These are phyloP conservation scores for Myotis daubentonii DNA, from an alignment of 2,797 vertebrate genomes.

Conservation along the genomic window DNA sequence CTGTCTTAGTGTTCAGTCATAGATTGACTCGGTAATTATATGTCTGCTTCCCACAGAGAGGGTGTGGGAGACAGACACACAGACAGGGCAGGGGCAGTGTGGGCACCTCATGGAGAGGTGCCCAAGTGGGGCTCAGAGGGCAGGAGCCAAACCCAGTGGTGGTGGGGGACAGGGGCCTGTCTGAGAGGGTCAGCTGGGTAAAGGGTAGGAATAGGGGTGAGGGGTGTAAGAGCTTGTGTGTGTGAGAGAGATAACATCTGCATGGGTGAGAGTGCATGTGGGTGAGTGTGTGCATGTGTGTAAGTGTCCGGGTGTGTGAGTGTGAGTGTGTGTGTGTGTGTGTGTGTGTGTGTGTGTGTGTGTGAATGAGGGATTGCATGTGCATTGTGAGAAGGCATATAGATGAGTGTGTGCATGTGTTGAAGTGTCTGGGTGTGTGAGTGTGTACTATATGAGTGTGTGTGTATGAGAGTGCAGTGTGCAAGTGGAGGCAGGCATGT, in stretches of 20 bases:
- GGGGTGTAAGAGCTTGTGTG: background rate
- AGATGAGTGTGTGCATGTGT: fast-evolving
- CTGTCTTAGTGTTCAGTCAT: too few species aligned
- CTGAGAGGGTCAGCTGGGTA: background rate
- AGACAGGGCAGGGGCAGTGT: fast-evolving
- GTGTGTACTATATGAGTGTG: too few species aligned
- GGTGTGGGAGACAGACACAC: background rate
- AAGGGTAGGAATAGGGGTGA: background rate
- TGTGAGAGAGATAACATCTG: background rate
- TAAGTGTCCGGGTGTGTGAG: too few species aligned
- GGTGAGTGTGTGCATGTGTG: fast-evolving
- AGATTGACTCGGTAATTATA: fast-evolving
- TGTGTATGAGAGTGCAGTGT: background rate
- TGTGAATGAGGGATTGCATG: too few species aligned
- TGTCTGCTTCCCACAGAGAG: fast-evolving
- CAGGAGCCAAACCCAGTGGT: fast-evolving
- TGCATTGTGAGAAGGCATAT: background rate
- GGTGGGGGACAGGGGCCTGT: fast-evolving
- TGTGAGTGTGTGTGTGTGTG: too few species aligned
- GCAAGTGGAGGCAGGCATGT: too few species aligned
- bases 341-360: background rate
- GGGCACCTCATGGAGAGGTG: background rate
- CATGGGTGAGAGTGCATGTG: too few species aligned
- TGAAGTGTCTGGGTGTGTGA: too few species aligned
- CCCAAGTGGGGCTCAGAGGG: background rate